These are phyloP conservation scores for Poecilus cupreus DNA, from an alignment of 2,888 invertebrate species.

Conservation along the genomic window DNA sequence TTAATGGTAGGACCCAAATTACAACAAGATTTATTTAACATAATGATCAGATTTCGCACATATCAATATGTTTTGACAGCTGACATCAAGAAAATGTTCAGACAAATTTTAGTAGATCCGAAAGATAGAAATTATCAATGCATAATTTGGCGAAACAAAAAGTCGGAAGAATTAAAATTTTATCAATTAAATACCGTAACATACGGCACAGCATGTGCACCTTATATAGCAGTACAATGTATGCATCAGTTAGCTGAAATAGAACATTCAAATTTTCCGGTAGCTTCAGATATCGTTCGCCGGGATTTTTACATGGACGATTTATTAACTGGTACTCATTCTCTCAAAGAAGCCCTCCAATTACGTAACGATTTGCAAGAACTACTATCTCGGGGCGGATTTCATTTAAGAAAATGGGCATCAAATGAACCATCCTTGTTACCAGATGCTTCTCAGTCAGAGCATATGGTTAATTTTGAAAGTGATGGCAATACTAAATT, in stretches of 20 bases:
- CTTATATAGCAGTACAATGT: neutral
- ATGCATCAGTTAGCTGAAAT: slow-evolving; percentile 54
- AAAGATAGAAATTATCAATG: slow-evolving; percentile 61
- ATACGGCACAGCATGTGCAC: neutral
- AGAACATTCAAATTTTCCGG: slow-evolving; percentile 41
- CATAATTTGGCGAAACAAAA: slow-evolving; percentile 62
- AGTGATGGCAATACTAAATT: neutral
- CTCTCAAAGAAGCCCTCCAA: neutral
- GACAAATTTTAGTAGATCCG: slow-evolving; percentile 61
- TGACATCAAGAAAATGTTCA: slow-evolving; percentile 64
- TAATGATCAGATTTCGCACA: slow-evolving; percentile 62
- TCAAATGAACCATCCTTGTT: neutral
- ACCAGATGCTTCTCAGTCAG: neutral
- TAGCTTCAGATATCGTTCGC: slow-evolving; percentile 44
- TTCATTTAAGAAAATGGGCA: slow-evolving; percentile 15
- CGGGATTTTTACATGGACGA: slow-evolving; percentile 20
- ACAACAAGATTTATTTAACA: slow-evolving; percentile 62
- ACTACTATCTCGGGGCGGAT: slow-evolving; percentile 14
- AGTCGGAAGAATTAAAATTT: slow-evolving; percentile 41
- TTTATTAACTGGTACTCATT: neutral
- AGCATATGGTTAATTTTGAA: slow-evolving; percentile 16
- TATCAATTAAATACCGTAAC: slow-evolving; percentile 53
- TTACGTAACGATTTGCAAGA: neutral
- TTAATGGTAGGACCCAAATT: slow-evolving; percentile 61
- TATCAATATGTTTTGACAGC: slow-evolving; percentile 62